Conservation (phyloP, 2,888 invertebrate genomes). For the Scaptomyza parva region DNA sequence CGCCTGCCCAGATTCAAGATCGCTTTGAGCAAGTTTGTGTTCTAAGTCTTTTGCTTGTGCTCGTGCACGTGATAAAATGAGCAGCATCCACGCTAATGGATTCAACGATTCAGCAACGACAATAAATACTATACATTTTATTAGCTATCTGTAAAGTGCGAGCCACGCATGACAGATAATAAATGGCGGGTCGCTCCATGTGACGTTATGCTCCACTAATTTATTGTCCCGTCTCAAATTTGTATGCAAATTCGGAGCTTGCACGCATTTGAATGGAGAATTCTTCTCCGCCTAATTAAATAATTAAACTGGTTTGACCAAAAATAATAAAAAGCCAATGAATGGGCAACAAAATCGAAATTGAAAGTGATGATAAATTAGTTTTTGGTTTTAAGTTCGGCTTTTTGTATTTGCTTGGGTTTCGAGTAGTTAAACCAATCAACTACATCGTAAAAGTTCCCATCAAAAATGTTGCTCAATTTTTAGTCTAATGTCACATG, state of each 20-base stretch:
- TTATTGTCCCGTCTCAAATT: constrained; percentile 58
- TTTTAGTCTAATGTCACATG: constrained; percentile 20
- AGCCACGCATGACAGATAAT: constrained; percentile 1
- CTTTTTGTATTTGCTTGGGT: constrained; percentile 7
- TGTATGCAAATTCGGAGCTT: constrained; percentile 61
- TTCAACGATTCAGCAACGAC: constrained; percentile 6
- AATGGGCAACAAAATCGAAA: constrained; percentile 57
- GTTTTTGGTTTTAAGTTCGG: constrained; percentile 28
- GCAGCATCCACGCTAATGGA: constrained; percentile 17
- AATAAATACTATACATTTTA: constrained; percentile 59
- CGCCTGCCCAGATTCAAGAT: constrained; percentile 18
- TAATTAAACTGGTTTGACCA: constrained; percentile 66
- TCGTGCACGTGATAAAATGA: constrained; percentile 47
- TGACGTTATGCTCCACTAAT: constrained; percentile 30
- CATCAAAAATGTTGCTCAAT: constrained; percentile 22
- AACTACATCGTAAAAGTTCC: constrained; percentile 21
- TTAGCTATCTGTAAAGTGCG: constrained; percentile 38
- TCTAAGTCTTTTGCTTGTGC: constrained; percentile 55
- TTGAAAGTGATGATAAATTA: constrained; percentile 63
- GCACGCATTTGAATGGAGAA: constrained; percentile 54
- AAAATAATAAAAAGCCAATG: constrained; percentile 17
- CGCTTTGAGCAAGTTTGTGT: constrained; percentile 53
- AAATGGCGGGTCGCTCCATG: constrained; percentile 9
- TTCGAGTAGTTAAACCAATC: constrained; percentile 4
- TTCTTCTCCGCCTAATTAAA: constrained; percentile 62